A percentile compares a stretch with the other conserved stretches of the same genome.
phyloP scores from a whole-genome alignment of 2,113 vertebrate genomes.

The Oryctolagus cuniculus region DNA sequence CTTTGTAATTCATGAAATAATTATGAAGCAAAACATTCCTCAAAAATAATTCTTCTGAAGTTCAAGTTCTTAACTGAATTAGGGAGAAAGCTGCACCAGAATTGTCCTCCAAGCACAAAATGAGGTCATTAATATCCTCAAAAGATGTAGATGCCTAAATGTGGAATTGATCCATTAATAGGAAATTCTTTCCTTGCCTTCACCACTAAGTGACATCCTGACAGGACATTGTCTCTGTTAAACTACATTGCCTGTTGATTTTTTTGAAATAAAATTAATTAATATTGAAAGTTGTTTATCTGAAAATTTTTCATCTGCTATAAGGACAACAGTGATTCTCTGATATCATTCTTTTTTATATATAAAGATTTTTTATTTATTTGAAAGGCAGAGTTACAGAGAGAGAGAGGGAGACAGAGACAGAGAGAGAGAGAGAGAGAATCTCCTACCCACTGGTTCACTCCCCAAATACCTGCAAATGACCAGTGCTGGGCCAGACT shows the following conservation, averaged over 20 bases:
- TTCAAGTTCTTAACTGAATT: slow-evolving; percentile 41
- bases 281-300: not conserved
- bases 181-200: not conserved
- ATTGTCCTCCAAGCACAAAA: not conserved
- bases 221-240: not conserved
- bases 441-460: no score
- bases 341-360: no score
- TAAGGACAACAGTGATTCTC: not conserved
- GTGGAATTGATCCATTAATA: not conserved
- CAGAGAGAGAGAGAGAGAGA: no score
- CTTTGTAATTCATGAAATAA: slow-evolving; percentile 8
- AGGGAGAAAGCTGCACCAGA: not conserved
- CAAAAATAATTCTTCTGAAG: slow-evolving; percentile 54
- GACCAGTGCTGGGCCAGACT: no score
- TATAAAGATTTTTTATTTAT: no score
- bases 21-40: not conserved
- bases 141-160: not conserved
- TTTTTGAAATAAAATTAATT: slow-evolving; percentile 39
- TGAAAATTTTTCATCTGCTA: not conserved
- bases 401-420: no score
- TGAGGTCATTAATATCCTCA: not conserved
- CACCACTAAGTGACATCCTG: not conserved
- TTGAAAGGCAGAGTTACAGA: no score
- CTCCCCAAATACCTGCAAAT: no score
- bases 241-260: not conserved